Evolutionary conservation across 1,140 invertebrate genomes (phyloP), one percentile per base, ranked within the genome.

Genomic region (Coenobita brevimanus): DNA sequence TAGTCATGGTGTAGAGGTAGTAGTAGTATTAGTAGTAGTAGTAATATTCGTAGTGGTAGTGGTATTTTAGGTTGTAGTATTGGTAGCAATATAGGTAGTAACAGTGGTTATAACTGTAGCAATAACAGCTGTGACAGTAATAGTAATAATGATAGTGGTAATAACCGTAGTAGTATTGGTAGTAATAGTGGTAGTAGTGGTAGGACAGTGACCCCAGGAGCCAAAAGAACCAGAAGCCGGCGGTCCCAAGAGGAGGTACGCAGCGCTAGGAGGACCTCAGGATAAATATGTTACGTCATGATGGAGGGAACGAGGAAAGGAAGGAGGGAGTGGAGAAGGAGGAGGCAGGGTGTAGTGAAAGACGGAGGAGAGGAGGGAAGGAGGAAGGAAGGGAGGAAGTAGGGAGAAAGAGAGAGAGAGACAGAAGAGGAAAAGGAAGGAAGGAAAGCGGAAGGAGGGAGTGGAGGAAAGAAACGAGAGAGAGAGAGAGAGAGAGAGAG

Each of bases 11-110:
- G 62, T 64, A 64, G 62, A 24, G 33, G 62, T 64, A 64, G 62
- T 64, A 64, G 21, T 64, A 64, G 62, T 21, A 64, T n/a, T 64
- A 64, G 62, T 64, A 64, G 62, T 64, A 64, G 62, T 21, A 64
- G 62, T 73, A 38, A 17, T 36, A 73, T 4, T 36, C 30, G 4
- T 73, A 6, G 69, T 33, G 38, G 69, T 67, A 67, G 64, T 67
- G 21, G 33, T 73, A 36, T 2, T 36, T 24, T 73, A 36, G 13
- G 30, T 73, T 36, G 69, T 67, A n/a, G 8, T n/a, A 24, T n/a
- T 24, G 30, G 64, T 67, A 24, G 64, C 64, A 67, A 24, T 67
- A 24, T 15, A 21, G 38, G 41, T 41, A 46, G 24, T 24, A 24
- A 1, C 0, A 50, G 36, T 78, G 3, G 30, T 15, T 76, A 38